phyloP scores from a whole-genome alignment of 2,888 invertebrate genomes.

The Camptogramma bilineatum region DNA sequence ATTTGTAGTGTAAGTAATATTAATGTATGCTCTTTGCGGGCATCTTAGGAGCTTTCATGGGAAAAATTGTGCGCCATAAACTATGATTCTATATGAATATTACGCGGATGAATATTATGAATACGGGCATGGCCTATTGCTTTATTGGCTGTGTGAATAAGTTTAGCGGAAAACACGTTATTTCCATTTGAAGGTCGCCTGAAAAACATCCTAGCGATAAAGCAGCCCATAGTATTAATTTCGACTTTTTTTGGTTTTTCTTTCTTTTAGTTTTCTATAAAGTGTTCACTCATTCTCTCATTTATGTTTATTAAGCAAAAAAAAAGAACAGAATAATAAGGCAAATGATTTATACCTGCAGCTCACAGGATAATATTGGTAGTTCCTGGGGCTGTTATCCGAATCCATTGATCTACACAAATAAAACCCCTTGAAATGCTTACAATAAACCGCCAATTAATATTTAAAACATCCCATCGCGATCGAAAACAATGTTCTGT shows the following conservation, averaged over 20 bases:
- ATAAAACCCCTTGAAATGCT: no score
- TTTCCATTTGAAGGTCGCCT: neutral
- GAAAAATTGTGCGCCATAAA: slow-evolving; percentile 76
- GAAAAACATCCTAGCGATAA: neutral
- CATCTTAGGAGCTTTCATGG: slow-evolving; percentile 71
- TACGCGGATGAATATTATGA: slow-evolving; percentile 72
- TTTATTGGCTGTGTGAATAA: slow-evolving; percentile 21
- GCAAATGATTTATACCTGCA: no score
- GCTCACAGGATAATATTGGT: no score
- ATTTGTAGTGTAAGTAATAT: slow-evolving; percentile 74
- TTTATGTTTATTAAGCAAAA: no score
- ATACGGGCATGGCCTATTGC: slow-evolving; percentile 47
- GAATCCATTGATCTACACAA: no score
- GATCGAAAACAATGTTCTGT: slow-evolving; percentile 21
- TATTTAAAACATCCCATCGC: slow-evolving; percentile 26
- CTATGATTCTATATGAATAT: slow-evolving; percentile 79
- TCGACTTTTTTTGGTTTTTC: neutral
- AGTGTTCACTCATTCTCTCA: neutral
- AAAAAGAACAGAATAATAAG: no score
- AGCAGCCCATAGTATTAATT: neutral
- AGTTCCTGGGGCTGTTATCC: no score
- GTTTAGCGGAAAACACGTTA: neutral
- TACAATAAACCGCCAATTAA: slow-evolving; percentile 1
- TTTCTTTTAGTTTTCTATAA: no score
- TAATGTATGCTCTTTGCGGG: slow-evolving; percentile 60